Percentiles rank a stretch among this genome's conserved stretches.
phyloP scores from a whole-genome alignment of 1,140 invertebrate species.

The Drosophila littoralis region DNA sequence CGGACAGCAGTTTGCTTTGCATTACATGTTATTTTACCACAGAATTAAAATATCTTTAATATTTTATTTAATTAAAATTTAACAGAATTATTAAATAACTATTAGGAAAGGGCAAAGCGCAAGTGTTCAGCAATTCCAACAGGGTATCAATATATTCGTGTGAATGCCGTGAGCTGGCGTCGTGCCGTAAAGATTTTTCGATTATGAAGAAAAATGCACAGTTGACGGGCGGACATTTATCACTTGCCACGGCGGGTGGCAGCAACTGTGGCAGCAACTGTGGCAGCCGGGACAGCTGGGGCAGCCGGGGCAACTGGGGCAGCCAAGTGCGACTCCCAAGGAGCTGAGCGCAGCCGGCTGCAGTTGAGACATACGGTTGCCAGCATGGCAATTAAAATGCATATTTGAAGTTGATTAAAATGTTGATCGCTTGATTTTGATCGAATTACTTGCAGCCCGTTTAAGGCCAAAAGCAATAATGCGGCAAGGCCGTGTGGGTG shows the following conservation, averaged over 20 bases:
- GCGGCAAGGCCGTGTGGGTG: constrained; percentile 4
- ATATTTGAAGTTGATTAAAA: constrained; percentile 35
- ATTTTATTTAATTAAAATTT: too few species aligned
- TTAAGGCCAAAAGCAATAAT: not conserved
- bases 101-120: not conserved
- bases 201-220: constrained; percentile 73
- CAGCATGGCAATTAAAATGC: constrained; percentile 31
- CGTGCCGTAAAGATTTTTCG: constrained; percentile 63
- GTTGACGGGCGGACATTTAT: constrained; percentile 70
- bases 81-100: too few species aligned
- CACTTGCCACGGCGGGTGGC: constrained; percentile 46
- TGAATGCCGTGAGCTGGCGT: not conserved
- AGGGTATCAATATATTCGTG: constrained; percentile 29
- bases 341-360: constrained; percentile 1
- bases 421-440: constrained; percentile 32
- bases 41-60: too few species aligned
- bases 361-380: not conserved
- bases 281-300: constrained; percentile 1
- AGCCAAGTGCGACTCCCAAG: constrained; percentile 8
- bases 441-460: constrained; percentile 27
- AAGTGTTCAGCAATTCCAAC: not conserved
- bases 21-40: too few species aligned
- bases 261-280: not conserved
- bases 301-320: constrained; percentile 2
- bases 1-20: too few species aligned